Conservation (phyloP, 1,140 invertebrate genomes). For the Daktulosphaira vitifoliae region DNA sequence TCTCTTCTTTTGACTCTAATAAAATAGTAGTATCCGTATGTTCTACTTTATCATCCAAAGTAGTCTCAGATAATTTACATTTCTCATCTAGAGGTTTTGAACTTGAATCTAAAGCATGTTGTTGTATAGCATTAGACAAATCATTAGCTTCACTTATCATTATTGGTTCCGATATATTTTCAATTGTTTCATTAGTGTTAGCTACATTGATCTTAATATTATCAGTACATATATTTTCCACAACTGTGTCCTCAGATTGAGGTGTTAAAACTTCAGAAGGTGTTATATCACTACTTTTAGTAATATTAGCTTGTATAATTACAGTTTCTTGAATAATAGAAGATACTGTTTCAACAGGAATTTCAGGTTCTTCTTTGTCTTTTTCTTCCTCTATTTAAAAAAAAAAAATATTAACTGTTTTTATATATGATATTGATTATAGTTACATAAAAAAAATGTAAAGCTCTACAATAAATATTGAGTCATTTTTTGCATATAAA, state of each 20-base stretch:
- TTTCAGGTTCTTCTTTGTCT: no score
- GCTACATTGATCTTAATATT: background rate
- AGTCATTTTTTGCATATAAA: no score
- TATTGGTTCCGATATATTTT: background rate
- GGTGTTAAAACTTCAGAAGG: background rate
- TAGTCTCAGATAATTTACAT: background rate
- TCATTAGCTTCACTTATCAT: background rate
- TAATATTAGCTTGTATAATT: background rate
- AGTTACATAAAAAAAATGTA: no score
- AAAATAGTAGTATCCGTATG: background rate
- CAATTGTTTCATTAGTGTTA: background rate
- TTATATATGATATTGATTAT: no score
- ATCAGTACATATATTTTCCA: slow-evolving; percentile 3
- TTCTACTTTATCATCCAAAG: background rate
- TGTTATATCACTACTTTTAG: background rate
- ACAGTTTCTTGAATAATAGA: background rate
- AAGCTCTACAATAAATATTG: no score
- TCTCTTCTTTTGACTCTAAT: background rate
- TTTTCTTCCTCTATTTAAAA: no score
- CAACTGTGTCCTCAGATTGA: background rate
- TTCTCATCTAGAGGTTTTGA: background rate
- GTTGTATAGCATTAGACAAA: background rate
- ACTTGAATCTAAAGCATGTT: background rate
- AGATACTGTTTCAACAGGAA: no score
- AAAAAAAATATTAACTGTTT: no score